Conservation (phyloP, 2,888 invertebrate genomes). For the Coelopa pilipes region DNA sequence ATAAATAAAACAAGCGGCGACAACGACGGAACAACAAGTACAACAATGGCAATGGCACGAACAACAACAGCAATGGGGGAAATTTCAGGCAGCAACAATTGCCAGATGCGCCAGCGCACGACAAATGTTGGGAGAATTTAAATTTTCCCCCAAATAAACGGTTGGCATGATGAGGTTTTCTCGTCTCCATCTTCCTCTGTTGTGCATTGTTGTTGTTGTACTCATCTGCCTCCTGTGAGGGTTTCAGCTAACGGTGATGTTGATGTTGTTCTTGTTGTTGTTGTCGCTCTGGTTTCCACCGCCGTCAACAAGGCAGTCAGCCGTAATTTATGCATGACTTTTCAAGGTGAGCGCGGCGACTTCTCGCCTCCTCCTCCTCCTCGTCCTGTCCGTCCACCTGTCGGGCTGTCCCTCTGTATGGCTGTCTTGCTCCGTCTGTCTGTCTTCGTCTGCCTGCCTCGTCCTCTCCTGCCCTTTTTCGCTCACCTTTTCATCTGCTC, state of each 20-base stretch:
- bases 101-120: too few relatives aligned
- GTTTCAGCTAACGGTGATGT: too few relatives aligned
- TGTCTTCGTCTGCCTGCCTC: too few relatives aligned
- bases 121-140: slow-evolving; percentile 34
- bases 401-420: not conserved
- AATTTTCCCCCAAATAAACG: slow-evolving; percentile 33
- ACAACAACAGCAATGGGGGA: not conserved
- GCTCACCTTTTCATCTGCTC: too few relatives aligned
- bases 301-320: not conserved
- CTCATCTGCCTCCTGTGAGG: too few relatives aligned
- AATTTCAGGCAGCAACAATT: not conserved
- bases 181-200: not conserved
- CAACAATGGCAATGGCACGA: not conserved
- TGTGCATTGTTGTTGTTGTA: too few relatives aligned
- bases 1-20: slow-evolving; percentile 16
- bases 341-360: not conserved
- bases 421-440: not conserved
- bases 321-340: slow-evolving; percentile 13
- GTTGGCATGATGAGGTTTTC: slow-evolving; percentile 3
- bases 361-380: too few relatives aligned
- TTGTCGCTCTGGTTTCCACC: not conserved
- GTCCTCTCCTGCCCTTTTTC: too few relatives aligned
- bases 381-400: not conserved
- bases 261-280: too few relatives aligned
- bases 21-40: not conserved